Evolutionary conservation across 2,797 vertebrate species (phyloP).

Genomic region (Ispidina lecontei): DNA sequence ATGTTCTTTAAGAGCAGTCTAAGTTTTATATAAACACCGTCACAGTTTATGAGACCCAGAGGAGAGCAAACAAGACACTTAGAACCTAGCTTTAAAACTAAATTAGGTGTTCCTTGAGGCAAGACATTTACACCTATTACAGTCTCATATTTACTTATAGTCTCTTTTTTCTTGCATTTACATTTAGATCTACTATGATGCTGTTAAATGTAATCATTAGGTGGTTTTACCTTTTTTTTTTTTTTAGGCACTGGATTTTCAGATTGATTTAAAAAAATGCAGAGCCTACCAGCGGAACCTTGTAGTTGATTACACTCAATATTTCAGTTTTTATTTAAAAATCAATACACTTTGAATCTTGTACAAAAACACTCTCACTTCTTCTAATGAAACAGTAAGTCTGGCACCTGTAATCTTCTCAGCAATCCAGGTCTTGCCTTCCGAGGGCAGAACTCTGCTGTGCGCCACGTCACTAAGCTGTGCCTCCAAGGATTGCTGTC

Average conservation of each 20-base stretch:
- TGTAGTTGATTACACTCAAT: neutral
- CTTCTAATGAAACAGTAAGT: neutral
- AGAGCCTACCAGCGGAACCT: neutral
- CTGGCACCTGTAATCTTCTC: neutral
- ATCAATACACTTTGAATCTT: neutral
- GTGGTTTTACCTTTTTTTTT: neutral
- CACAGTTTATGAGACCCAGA: conserved; percentile 22
- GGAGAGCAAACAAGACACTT: conserved; percentile 1
- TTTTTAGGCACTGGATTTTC: neutral
- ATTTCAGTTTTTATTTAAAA: neutral
- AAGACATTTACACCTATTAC: conserved; percentile 25
- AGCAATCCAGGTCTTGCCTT: neutral
- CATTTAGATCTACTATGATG: neutral
- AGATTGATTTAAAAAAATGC: conserved; percentile 11
- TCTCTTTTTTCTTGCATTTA: neutral
- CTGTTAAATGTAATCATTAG: neutral
- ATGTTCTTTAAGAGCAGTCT: conserved; percentile 25
- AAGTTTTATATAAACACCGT: conserved; percentile 1
- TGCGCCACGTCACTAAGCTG: accelerated
- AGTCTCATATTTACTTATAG: conserved; percentile 7
- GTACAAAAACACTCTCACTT: neutral
- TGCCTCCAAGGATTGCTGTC: neutral
- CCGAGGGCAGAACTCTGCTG: neutral
- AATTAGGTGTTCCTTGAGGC: conserved; percentile 36
- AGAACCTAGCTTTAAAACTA: conserved; percentile 33